Evolutionary conservation across 2,888 invertebrate genomes (phyloP), one percentile per base, ranked within the genome.

Genomic region (Sarcophaga variegata): DNA sequence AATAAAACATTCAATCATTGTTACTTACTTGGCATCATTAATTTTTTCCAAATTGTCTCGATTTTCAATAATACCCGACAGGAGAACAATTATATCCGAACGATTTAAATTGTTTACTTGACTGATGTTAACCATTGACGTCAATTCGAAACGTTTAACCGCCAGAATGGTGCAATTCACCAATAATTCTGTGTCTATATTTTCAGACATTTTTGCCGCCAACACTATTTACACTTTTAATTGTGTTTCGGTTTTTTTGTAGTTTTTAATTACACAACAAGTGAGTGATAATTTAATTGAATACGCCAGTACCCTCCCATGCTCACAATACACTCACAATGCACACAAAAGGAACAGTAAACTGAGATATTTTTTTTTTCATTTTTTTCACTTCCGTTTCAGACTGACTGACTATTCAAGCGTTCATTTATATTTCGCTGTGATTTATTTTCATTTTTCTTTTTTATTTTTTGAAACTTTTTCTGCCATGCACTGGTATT

Each of bases 151-250:
- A 72, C 93, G 93, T 66, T 91, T 90, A 11, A 93, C 91, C 14
- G 93, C 93, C 22, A 93, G 90, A 64, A 93, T 91, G 80, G 93
- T 93, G 89, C 93, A 93, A 87, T 93, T 93, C 75, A 92, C 91
- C 85, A 93, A 85, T 75, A 93, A 88, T 85, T 92, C 92, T 6
- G 92, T 93, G 88, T 93, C 92, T 83, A 93, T 91, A 88, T 90
- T 90, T 88, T 93, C 93, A 81, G 93, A 92, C 93, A 93, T 81
- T 4, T 80, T 80, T 14, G 25, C 45, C 14, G 27, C 1, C 17
- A 11, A 4, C 20, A 11, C 4, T 17, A 17, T 14, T 17, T 54
- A 54, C 54, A 17, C 4, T 54, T 14, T 14, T 54, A 12, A 12
- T 54, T 54, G 17, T 14, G 49, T 17, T 14, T 54, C 14, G 1